Base-by-base conservation (phyloP, 2,797 vertebrate species). In the Eutrigla gurnardus region DNA sequence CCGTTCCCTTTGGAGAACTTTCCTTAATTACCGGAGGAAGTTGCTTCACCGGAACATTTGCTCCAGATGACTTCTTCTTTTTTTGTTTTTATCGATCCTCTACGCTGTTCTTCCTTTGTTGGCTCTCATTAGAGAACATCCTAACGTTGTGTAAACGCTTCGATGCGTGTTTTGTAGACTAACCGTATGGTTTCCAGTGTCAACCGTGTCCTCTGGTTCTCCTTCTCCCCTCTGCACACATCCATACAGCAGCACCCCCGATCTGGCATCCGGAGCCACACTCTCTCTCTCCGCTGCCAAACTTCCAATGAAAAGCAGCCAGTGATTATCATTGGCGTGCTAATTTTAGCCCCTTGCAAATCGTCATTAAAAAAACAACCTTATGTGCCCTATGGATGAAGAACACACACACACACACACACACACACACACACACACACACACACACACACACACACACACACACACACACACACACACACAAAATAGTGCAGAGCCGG, bases 1-100 rank as follows among this genome's bases (percentile, higher is more conserved):
- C 83, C 37, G 49, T 81, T 92, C 88, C 87, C 87, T 86, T 90
- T 73, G 79, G 92, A 90, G 86, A 84, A 76, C 74, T 80, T 25
- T 79, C 78, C 87, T 94, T 93, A 93, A 92, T 93, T 92, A 92
- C 91, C 79, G 86, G 42, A 90, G 77, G 78, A 92, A 83, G 75
- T 82, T 88, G 74, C 69, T 84, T 61, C 57, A 50, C 45, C 80
- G 73, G 68, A 90, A 89, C 83, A 84, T 73, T 50, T 81, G 76
- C 75, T 86, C 73, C 83, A 91, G 78, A 84, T 90, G 90, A 85
- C 47, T 83, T 47, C 33, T 45, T 6, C 70, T 79, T 17, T 75
- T 70, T 8, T 68, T 78, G 2, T 78, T 77, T 8, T 70, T 57
- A 35, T 72, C 75, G 45, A 65, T 73, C 60, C 10, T 77, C 54